These are phyloP conservation scores for Mesocentrotus franciscanus DNA, from an alignment of 53 echinoderm and acorn worm genomes.

Conservation along the genomic window DNA sequence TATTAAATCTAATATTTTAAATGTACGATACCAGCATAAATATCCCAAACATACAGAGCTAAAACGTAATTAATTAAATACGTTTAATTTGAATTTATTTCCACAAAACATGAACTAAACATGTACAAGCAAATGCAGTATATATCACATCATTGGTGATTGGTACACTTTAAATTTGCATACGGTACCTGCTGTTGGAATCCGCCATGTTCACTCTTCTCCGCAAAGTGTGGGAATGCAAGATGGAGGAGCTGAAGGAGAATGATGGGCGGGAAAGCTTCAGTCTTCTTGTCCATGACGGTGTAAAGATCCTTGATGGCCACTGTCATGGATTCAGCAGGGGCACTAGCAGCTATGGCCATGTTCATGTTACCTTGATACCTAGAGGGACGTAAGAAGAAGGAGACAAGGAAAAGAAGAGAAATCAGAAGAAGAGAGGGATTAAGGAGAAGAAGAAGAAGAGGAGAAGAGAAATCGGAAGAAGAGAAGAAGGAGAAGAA, in stretches of 20 bases:
- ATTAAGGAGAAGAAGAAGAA: background rate
- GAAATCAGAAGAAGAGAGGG: background rate
- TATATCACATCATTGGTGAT: too few relatives aligned
- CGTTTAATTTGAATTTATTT: too few relatives aligned
- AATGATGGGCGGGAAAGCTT: constrained; percentile 80
- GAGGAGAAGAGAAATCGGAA: too few relatives aligned
- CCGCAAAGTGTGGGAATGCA: constrained; percentile 97
- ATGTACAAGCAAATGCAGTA: too few relatives aligned
- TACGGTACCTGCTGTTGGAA: constrained; percentile 95
- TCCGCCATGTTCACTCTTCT: constrained; percentile 85
- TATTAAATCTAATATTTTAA: too few relatives aligned
- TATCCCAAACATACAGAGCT: too few relatives aligned
- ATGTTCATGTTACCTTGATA: constrained; percentile 70
- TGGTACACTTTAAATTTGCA: too few relatives aligned
- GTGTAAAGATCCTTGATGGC: constrained; percentile 81
- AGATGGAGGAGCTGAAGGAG: constrained; percentile 83
- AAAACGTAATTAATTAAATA: too few relatives aligned
- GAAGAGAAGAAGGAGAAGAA: too few relatives aligned
- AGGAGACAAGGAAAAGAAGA: too few relatives aligned
- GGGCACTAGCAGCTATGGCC: constrained; percentile 61
- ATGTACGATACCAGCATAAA: too few relatives aligned
- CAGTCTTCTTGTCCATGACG: constrained; percentile 78
- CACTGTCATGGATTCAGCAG: constrained; percentile 82
- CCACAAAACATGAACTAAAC: too few relatives aligned
- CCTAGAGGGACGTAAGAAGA: constrained; percentile 46